Evolutionary conservation across 2,797 vertebrate species (phyloP).

Genomic region (Sebastes aleutianus): DNA sequence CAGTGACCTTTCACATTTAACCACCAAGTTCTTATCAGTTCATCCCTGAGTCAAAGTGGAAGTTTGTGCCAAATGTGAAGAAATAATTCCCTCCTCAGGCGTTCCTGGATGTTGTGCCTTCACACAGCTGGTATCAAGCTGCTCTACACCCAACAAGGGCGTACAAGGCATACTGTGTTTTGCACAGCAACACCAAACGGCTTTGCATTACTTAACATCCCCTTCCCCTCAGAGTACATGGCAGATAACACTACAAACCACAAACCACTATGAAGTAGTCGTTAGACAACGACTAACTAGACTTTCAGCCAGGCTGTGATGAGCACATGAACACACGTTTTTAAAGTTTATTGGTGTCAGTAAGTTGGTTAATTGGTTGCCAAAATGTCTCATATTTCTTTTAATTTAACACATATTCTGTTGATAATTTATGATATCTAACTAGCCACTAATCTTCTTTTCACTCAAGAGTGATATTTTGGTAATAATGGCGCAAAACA

Average conservation of each 20-base stretch:
- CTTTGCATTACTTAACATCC: not conserved
- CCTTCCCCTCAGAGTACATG: not conserved
- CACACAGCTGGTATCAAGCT: not conserved
- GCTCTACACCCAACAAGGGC: not conserved
- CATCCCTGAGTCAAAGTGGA: too few relatives aligned
- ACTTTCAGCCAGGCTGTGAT: not conserved
- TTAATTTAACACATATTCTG: not conserved
- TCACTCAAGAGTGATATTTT: not conserved
- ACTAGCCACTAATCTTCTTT: not conserved
- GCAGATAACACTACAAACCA: not conserved
- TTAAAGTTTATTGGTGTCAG: not conserved
- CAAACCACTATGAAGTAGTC: not conserved
- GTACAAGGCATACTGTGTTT: not conserved
- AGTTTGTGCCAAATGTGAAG: too few relatives aligned
- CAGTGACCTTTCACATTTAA: too few relatives aligned
- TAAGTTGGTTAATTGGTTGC: not conserved
- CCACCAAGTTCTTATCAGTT: too few relatives aligned
- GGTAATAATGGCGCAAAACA: not conserved
- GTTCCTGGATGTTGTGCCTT: not conserved
- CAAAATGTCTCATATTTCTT: not conserved
- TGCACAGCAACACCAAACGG: not conserved
- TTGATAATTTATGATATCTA: not conserved
- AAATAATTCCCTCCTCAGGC: too few relatives aligned
- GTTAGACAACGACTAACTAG: not conserved
- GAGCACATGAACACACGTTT: not conserved